A percentile compares a stretch with the other conserved stretches of the same genome.
Evolutionary conservation across 2,113 vertebrate genomes (phyloP).

Genomic region (Seriola rivoliana): DNA sequence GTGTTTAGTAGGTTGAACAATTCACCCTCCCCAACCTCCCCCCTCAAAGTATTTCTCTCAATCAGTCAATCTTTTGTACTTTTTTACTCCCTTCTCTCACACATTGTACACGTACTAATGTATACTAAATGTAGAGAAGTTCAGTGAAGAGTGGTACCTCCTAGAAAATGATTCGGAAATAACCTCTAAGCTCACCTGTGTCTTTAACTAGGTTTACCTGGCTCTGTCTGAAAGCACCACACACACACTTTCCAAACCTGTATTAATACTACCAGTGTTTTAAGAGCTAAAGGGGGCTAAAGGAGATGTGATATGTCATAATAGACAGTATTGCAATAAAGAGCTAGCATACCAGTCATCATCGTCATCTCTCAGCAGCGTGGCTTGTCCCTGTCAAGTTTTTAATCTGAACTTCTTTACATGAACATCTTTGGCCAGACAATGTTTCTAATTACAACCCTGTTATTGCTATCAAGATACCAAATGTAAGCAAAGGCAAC

Average conservation of each 20-base stretch:
- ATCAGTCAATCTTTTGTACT: slow-evolving; percentile 77
- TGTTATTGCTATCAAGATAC: slow-evolving; percentile 72
- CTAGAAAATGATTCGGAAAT: slow-evolving; percentile 10
- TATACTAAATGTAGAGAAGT: slow-evolving; percentile 60
- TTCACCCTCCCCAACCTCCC: slow-evolving; percentile 17
- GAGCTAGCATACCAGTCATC: slow-evolving; percentile 33
- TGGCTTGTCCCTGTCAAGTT: slow-evolving; percentile 46
- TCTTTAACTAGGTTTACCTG: slow-evolving; percentile 2
- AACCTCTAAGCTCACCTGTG: background rate
- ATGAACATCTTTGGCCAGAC: slow-evolving; percentile 66
- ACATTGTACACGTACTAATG: slow-evolving; percentile 44
- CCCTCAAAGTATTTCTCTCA: slow-evolving; percentile 51
- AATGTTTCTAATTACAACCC: slow-evolving; percentile 72
- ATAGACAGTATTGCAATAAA: slow-evolving; percentile 51
- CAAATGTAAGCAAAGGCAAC: slow-evolving; percentile 82
- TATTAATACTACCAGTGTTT: slow-evolving; percentile 16
- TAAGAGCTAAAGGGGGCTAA: slow-evolving; percentile 18
- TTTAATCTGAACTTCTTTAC: slow-evolving; percentile 73
- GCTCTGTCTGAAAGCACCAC: slow-evolving; percentile 2
- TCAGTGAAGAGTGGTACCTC: slow-evolving; percentile 46
- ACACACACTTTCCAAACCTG: slow-evolving; percentile 30
- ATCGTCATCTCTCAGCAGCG: slow-evolving; percentile 47
- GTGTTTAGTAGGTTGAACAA: slow-evolving; percentile 59
- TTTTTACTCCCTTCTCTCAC: slow-evolving; percentile 77
- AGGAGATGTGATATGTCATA: slow-evolving; percentile 20